Base-by-base conservation (phyloP, 2,113 vertebrate species). In the Pollachius pollachius region DNA sequence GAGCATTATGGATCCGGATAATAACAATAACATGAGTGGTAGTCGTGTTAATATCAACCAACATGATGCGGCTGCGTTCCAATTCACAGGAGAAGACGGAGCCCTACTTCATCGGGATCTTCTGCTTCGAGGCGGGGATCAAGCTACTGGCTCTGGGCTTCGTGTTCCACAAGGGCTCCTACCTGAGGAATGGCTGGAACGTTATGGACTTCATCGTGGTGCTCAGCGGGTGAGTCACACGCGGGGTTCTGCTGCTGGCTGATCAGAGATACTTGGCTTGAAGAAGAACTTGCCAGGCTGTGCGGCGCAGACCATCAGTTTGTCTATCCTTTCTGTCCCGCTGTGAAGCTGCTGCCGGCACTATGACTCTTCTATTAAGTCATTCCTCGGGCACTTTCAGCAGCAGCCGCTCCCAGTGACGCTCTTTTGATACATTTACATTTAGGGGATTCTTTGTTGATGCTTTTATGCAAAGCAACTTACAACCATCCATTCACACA, bases 181-280 rank as follows among this genome's bases (percentile, higher is more conserved):
- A 99, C 86, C 94, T 99, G 79, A 94, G 97, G 76, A 99, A 99
- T 0, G 97, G 97, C 86, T 99, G 97, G 97, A 99, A 99, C 1
- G 95, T 99, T 80, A 99, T 99, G 97, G 97, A 99, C 90, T 99
- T 99, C 91, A 98, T 99, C 0, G 97, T 99, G 27, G 97, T 98
- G 68, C 94, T 99, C 81, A 99, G 96, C 0, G 97, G 97, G 97
- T 99, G 89, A 98, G 97, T 94, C 21, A 61, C 23, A 52, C 41
- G 7, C 41, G 2, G 41, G 41, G 2, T 48, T 5, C 37, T 41
- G 37, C 41, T 48, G 41, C 41, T 48, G 41, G 41, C 41, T 48
- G 41, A 9, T 48, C 30, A 30, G 21, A 23, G 21, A 23, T 23
- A 23, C 21, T 23, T 23, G 21, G 21, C 21, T n/a, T 23, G 21